Evolutionary conservation across 64 coral and sea anemone genomes (phyloP).

Genomic region (Montipora foliosa): DNA sequence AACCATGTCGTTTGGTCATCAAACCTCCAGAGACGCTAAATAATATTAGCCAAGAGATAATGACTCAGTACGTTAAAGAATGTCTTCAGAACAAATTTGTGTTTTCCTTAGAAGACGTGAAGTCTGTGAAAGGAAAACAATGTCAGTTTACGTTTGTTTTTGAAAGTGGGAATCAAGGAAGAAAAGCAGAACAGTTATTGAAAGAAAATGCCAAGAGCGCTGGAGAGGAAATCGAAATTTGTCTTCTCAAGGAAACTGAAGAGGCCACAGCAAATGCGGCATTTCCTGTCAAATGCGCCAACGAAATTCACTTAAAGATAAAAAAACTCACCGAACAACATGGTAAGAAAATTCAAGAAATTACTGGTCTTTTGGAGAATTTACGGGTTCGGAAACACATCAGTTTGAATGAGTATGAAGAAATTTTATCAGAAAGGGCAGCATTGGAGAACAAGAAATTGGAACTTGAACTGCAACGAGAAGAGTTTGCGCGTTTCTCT

Average conservation of each 20-base stretch:
- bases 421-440: slow-evolving; percentile 43
- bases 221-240: slow-evolving; percentile 35
- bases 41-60: not conserved
- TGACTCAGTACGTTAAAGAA: not conserved
- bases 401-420: slow-evolving; percentile 37
- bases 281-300: slow-evolving; percentile 11
- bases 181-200: slow-evolving; percentile 28
- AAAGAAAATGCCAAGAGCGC: slow-evolving; percentile 12
- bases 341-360: slow-evolving; percentile 18
- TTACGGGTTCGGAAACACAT: slow-evolving; percentile 33
- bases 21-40: not conserved
- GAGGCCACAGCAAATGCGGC: not conserved
- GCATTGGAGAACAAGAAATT: slow-evolving; percentile 64
- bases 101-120: not conserved
- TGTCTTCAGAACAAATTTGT: not conserved
- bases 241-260: slow-evolving; percentile 6
- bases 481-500: slow-evolving; percentile 53
- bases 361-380: not conserved
- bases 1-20: slow-evolving; percentile 5
- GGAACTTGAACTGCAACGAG: slow-evolving; percentile 59
- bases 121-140: not conserved
- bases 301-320: slow-evolving; percentile 41
- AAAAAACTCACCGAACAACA: slow-evolving; percentile 3
- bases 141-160: slow-evolving; percentile 31
- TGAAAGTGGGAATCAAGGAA: slow-evolving; percentile 39